phyloP scores from a whole-genome alignment of 2,113 vertebrate genomes.

The Mormyrus iriodes region DNA sequence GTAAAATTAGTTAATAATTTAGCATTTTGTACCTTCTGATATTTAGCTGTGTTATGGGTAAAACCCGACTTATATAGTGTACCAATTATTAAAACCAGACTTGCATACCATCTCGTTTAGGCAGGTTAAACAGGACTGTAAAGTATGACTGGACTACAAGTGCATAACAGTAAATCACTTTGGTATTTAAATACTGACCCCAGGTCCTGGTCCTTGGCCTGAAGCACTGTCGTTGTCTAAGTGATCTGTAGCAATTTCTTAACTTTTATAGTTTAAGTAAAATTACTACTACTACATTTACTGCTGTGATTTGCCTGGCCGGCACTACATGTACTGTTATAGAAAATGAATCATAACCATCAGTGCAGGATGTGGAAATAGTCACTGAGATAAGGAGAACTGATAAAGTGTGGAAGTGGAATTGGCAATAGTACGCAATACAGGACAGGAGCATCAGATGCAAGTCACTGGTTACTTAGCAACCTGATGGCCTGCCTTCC shows the following conservation, averaged over 20 bases:
- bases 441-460: neutral
- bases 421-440: neutral
- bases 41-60: neutral
- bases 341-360: neutral
- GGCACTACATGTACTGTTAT: neutral
- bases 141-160: neutral
- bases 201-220: neutral
- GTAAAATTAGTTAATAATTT: neutral
- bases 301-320: neutral
- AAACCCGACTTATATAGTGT: neutral
- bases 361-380: neutral
- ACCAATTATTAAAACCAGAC: neutral
- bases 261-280: neutral
- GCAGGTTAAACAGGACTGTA: neutral
- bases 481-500: neutral
- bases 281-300: neutral
- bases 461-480: neutral
- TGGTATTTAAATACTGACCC: neutral
- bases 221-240: neutral
- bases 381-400: no score
- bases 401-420: neutral
- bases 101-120: neutral
- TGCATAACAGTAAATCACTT: neutral
- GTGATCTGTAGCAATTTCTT: neutral
- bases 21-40: neutral